Evolutionary conservation across 2,888 invertebrate species (phyloP), one percentile per base, ranked within the genome.

Genomic region (Mesorhabditis sp.): DNA sequence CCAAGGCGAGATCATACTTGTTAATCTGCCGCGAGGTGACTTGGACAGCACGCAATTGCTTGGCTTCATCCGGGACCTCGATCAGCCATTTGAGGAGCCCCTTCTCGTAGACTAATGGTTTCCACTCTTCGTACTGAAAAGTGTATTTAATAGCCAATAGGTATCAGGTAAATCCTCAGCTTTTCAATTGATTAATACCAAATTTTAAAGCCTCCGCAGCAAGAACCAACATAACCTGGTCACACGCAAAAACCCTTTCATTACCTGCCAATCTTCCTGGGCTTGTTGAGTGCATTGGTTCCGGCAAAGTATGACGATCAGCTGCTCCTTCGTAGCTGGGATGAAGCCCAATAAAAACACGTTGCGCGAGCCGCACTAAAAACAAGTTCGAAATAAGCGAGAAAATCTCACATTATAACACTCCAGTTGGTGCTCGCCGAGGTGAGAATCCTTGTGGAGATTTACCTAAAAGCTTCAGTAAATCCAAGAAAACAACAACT

Each of bases 271-370:
- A 15, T n/a, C 10, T n/a, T 63, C 64, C 64, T 63, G 7, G 3
- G 64, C 64, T 41, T 41, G 64, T 63, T 41, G 41, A n/a, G 15
- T 28, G n/a, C 58, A 50, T 50, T n/a, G 7, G 58, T 50, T 91
- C 58, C n/a, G 7, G 86, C 98, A 99, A 4, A 98, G 89, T 69
- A 98, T 88, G 50, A 83, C 81, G 6, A 83, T 80, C 7, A 83
- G 73, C 4, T 78, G 74, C 43, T 83, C 83, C 2, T 79, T 74
- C 88, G 97, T 97, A 43, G 98, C 97, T 0, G 98, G 98, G 85
- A 99, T 98, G 86, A 96, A 99, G 66, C 98, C 98, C 78, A 99
- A 89, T 58, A 97, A 93, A 88, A 99, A 98, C 0, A 98, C 95
- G 88, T 99, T 99, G 69, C 95, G 90, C 65, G 95, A 95, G 28